Base-by-base conservation (phyloP, 2,888 invertebrate species). In the Sarcophaga caerulescens region DNA sequence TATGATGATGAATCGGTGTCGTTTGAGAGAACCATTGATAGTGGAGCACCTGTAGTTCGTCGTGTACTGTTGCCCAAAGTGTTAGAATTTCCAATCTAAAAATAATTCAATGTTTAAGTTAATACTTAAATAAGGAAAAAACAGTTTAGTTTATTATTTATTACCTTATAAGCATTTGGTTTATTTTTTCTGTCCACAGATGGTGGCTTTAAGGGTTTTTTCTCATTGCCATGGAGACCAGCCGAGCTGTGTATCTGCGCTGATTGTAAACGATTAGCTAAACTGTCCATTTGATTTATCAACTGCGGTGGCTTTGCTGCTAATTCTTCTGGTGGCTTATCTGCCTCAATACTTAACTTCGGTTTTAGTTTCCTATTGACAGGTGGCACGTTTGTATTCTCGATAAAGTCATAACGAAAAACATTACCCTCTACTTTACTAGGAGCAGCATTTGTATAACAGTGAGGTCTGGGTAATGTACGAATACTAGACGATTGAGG, bases 311-410 rank as follows among this genome's bases (percentile, higher is more conserved):
- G 92, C 85, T 92, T 93, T 45, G 91, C 92, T 3, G 92, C 90
- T 52, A 90, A 85, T 70, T 92, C 92, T 65, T 92, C 91, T 3
- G 91, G 90, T 21, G 91, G 90, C 66, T 91, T 92, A 62, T 92
- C 92, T 59, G 84, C 86, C 83, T 92, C 92, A n/a, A 89, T 60
- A 81, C 84, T 89, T 1, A 89, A 86, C 89, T 93, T 93, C 4
- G 98, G 98, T 92, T 98, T 98, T 60, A 97, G 93, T 65, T 96
- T 96, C 74, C 98, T 94, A 91, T 98, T 96, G 44, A 98, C 97
- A 57, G 95, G 95, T 17, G 97, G 97, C 63, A 97, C 90, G 84
- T 91, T 91, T 52, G 88, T 89, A 85, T 92, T 91, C 83, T 93
- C 93, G 68, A 93, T 90, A 80, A 94, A 94, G 89, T 94, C 94